Evolutionary conservation across 2,113 vertebrate species (phyloP), one percentile per base, ranked within the genome.

Genomic region (Melanerpes aurifrons): DNA sequence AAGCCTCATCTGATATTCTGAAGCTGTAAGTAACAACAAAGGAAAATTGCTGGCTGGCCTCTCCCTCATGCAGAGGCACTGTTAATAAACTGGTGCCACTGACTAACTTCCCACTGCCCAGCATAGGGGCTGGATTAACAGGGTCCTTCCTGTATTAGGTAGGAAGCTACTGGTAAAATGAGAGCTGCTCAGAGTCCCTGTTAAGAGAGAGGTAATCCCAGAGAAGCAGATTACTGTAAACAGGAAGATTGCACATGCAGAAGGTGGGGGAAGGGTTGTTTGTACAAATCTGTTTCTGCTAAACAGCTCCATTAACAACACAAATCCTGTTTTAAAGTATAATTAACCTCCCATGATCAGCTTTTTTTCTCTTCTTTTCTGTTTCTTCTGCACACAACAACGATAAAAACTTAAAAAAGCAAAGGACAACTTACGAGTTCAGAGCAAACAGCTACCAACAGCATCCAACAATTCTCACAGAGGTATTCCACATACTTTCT

Each of bases 141-240:
- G 72, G 70, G 89, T 53, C 73, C 83, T 91, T 96, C 88, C 91
- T 76, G 59, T 77, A 85, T 37, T 69, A 90, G 83, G 62, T 94
- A 84, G 92, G 93, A 91, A 90, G 76, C 81, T 81, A 66, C 54
- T 69, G 86, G 82, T 72, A 93, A 95, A 94, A 80, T 12, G 70
- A 87, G 78, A 32, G 57, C 69, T 77, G 82, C 91, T 92, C 45
- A 75, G 66, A 71, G 37, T 88, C 89, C 91, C 87, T 75, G 84
- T 48, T 70, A 94, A 95, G 89, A 93, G 68, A 85, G 85, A 88
- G 82, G 91, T 97, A 97, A 97, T 97, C 97, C 96, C 96, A 95
- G 89, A 73, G 96, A 97, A 97, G 96, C 86, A 95, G 90, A 96
- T 97, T 97, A 97, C 77, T 80, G 92, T 96, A 96, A 98, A 98